These are phyloP conservation scores for Sebastes steindachneri DNA, from an alignment of 2,797 vertebrate genomes.

Conservation along the genomic window DNA sequence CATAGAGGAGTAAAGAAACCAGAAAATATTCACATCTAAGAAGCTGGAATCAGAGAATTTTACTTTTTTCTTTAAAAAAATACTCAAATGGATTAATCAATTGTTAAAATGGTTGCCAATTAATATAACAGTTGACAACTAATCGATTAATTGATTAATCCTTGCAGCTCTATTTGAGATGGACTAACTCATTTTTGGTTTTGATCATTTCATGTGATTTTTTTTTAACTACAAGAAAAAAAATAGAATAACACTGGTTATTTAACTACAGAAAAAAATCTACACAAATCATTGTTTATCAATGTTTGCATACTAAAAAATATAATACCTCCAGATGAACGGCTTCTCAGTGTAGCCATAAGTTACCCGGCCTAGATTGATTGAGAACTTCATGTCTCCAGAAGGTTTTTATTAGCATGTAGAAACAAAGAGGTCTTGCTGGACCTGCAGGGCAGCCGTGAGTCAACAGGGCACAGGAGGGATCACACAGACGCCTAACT, in stretches of 20 bases:
- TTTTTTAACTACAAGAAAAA: not conserved
- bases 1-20: too few relatives aligned
- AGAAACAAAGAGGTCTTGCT: constrained; percentile 65
- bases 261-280: not conserved
- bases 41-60: too few relatives aligned
- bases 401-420: constrained; percentile 75
- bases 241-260: not conserved
- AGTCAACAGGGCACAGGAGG: constrained; percentile 75
- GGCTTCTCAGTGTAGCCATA: not conserved
- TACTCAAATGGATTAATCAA: too few relatives aligned
- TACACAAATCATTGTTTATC: not conserved
- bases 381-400: constrained; percentile 55
- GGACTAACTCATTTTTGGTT: too few relatives aligned
- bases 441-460: constrained; percentile 62
- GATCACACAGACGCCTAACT: constrained; percentile 72
- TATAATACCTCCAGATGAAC: not conserved
- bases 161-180: too few relatives aligned
- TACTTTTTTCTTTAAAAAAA: too few relatives aligned
- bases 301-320: not conserved
- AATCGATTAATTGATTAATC: too few relatives aligned
- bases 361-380: constrained; percentile 2
- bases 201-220: not conserved
- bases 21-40: too few relatives aligned
- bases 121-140: too few relatives aligned
- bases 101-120: too few relatives aligned